Conservation (phyloP, 2,113 vertebrate genomes). For the Struthio camelus region DNA sequence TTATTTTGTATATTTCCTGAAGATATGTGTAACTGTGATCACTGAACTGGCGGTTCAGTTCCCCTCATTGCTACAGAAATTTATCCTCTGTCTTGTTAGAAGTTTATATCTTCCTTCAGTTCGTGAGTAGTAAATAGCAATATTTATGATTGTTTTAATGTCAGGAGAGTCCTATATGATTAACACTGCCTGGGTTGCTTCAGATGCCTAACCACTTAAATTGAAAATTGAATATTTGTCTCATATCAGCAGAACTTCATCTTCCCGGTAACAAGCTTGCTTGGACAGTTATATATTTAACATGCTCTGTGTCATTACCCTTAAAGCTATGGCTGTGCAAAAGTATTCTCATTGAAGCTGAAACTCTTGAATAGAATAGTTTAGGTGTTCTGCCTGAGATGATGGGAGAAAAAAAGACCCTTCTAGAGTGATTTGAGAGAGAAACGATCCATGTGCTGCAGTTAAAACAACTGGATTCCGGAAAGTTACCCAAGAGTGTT, state of each 20-base stretch:
- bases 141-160: neutral
- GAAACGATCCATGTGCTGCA: neutral
- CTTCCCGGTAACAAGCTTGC: neutral
- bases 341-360: neutral
- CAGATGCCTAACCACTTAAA: neutral
- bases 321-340: neutral
- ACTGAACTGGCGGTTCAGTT: neutral
- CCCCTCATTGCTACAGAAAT: neutral
- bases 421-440: neutral
- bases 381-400: neutral
- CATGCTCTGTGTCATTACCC: neutral
- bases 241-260: neutral
- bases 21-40: neutral
- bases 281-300: neutral
- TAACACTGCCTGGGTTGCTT: neutral
- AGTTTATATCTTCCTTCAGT: neutral
- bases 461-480: neutral
- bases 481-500: neutral
- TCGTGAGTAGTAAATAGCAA: neutral
- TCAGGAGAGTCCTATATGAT: neutral
- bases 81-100: neutral
- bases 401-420: neutral
- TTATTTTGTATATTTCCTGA: neutral
- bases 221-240: neutral
- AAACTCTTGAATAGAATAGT: neutral